Percentiles rank a stretch among this genome's conserved stretches.
These are phyloP conservation scores for Ptilodon capucinus DNA, from an alignment of 2,888 invertebrate species.

Conservation along the genomic window DNA sequence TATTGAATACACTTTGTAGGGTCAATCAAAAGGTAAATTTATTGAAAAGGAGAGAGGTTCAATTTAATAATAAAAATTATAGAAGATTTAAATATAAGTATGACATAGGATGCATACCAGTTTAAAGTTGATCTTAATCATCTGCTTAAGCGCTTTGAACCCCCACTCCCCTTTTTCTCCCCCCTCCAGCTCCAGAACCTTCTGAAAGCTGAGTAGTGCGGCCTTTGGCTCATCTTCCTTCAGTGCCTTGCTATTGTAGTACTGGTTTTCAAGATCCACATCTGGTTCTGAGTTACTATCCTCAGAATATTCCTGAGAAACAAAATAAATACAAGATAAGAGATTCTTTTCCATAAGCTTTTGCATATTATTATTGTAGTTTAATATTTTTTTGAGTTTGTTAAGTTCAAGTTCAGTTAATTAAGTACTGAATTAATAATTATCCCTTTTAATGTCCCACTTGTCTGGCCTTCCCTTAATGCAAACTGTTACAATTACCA, in stretches of 20 bases:
- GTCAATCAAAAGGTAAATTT: too few relatives aligned
- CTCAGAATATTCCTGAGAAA: conserved; percentile 95
- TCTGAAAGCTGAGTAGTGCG: conserved; percentile 96
- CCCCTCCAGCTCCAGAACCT: conserved; percentile 97
- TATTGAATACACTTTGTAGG: too few relatives aligned
- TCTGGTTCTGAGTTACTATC: conserved; percentile 99
- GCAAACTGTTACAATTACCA: neutral
- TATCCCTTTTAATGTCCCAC: too few relatives aligned
- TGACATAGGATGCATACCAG: conserved; percentile 84
- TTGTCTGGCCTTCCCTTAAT: too few relatives aligned
- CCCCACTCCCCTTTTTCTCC: conserved; percentile 99
- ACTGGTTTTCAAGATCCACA: conserved; percentile 99
- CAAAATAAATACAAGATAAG: neutral
- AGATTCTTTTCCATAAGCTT: neutral
- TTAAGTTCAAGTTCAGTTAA: too few relatives aligned
- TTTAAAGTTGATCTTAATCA: conserved; percentile 99
- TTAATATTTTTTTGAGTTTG: too few relatives aligned
- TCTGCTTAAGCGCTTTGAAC: conserved; percentile 99
- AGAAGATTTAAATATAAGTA: neutral
- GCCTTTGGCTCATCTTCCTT: conserved; percentile 98
- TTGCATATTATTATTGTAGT: too few relatives aligned
- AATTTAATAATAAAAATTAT: too few relatives aligned
- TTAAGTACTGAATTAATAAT: too few relatives aligned
- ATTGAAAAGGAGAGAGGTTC: too few relatives aligned
- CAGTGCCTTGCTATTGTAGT: conserved; percentile 98